A percentile compares a stretch with the other conserved stretches of the same genome.
These are phyloP conservation scores for Phalacrocorax aristotelis DNA, from an alignment of 2,113 vertebrate genomes.

Conservation along the genomic window DNA sequence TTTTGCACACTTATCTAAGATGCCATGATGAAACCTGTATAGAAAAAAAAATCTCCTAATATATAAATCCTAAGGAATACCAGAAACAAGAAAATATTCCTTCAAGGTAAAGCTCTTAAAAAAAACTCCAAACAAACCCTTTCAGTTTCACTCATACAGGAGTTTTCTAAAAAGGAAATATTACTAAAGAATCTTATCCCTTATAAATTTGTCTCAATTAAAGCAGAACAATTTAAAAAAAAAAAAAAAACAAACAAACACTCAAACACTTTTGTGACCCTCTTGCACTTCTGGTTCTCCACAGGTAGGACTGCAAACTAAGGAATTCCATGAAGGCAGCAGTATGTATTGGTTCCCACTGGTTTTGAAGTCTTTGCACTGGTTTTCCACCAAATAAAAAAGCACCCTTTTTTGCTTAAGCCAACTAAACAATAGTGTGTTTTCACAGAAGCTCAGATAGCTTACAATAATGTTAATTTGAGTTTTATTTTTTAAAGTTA, in stretches of 20 bases:
- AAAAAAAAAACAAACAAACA: not conserved
- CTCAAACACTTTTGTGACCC: not conserved
- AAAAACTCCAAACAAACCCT: not conserved
- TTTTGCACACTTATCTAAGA: not conserved
- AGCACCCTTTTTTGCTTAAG: not conserved
- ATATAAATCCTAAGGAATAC: not conserved
- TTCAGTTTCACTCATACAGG: not conserved
- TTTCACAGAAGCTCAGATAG: not conserved
- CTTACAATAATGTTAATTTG: not conserved
- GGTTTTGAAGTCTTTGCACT: not conserved
- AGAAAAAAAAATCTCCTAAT: not conserved
- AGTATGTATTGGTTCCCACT: not conserved
- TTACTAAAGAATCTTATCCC: not conserved
- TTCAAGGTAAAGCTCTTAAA: not conserved
- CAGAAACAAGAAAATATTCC: not conserved
- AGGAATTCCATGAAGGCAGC: not conserved
- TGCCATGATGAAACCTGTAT: not conserved
- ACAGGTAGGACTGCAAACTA: not conserved
- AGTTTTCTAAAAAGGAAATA: not conserved
- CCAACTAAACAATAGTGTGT: not conserved
- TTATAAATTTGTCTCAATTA: not conserved
- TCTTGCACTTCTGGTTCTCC: not conserved
- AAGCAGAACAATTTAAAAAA: not conserved
- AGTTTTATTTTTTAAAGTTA: not conserved
- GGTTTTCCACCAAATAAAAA: not conserved